Percentiles rank a stretch among this genome's conserved stretches.
phyloP scores from a whole-genome alignment of 2,888 invertebrate species.

The Proisotoma minuta region DNA sequence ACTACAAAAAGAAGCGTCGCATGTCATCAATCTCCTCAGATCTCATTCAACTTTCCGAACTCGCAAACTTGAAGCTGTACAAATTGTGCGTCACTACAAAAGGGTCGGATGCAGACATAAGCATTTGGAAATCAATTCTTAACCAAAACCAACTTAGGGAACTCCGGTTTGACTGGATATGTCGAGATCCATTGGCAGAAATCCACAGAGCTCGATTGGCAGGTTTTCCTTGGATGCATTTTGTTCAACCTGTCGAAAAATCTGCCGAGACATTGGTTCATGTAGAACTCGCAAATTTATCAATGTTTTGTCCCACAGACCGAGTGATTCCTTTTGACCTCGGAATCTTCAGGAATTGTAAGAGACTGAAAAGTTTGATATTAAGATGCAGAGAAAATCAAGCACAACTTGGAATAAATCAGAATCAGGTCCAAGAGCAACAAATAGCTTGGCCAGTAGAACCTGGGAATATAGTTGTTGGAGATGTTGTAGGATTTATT shows the following conservation, averaged over 20 bases:
- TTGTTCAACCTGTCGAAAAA: conserved; percentile 28
- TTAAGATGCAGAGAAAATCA: conserved; percentile 36
- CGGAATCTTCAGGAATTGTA: conserved; percentile 34
- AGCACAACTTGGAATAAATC: conserved; percentile 20
- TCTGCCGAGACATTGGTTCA: conserved; percentile 27
- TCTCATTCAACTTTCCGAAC: conserved; percentile 27
- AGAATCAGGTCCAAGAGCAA: neutral
- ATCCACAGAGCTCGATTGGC: conserved; percentile 28
- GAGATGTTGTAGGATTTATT: conserved; percentile 7
- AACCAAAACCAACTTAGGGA: conserved; percentile 31
- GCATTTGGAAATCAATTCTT: conserved; percentile 39
- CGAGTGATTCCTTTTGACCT: conserved; percentile 36
- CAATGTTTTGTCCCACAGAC: conserved; percentile 26
- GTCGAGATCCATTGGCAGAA: conserved; percentile 32
- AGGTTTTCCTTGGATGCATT: conserved; percentile 38
- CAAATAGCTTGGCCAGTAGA: neutral
- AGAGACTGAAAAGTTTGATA: conserved; percentile 28
- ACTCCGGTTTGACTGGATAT: conserved; percentile 37
- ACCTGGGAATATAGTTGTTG: conserved; percentile 2
- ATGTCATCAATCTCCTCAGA: conserved; percentile 19
- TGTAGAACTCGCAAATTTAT: conserved; percentile 34
- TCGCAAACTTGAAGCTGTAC: conserved; percentile 27
- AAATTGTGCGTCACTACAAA: conserved; percentile 38
- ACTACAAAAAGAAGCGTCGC: neutral
- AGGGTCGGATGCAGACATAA: conserved; percentile 34